A percentile compares a stretch with the other conserved stretches of the same genome.
phyloP scores from a whole-genome alignment of 2,888 invertebrate genomes.

The Himalopsyche japonica region DNA sequence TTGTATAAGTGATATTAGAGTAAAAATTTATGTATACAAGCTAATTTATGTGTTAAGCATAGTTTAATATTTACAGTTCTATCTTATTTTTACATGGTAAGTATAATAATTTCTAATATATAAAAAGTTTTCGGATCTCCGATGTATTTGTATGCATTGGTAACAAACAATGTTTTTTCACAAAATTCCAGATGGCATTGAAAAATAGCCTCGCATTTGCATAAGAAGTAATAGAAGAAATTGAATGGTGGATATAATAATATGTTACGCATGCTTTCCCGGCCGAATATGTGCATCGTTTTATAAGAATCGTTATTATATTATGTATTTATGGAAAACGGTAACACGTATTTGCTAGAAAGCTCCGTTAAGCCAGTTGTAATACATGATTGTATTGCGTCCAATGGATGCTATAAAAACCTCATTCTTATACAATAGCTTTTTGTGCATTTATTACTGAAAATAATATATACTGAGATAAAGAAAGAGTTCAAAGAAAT shows the following conservation, averaged over 20 bases:
- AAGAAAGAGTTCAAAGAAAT: too few relatives aligned
- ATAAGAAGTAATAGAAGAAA: conserved; percentile 7
- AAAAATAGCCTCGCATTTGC: conserved; percentile 19
- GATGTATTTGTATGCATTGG: background rate
- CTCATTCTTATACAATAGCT: too few relatives aligned
- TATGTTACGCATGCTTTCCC: background rate
- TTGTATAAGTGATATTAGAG: too few relatives aligned
- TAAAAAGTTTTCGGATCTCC: background rate
- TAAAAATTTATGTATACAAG: too few relatives aligned
- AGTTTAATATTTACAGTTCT: too few relatives aligned
- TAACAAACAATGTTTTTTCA: background rate
- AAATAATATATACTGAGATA: too few relatives aligned
- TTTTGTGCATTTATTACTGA: too few relatives aligned
- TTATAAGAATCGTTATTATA: background rate
- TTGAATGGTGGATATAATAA: background rate
- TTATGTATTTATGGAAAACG: background rate
- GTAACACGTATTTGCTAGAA: background rate
- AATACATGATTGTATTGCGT: too few relatives aligned
- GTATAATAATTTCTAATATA: too few relatives aligned
- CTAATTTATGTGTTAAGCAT: too few relatives aligned
- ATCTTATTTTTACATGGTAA: too few relatives aligned
- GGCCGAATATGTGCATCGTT: background rate
- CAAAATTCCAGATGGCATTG: conserved; percentile 15
- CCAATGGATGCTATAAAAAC: too few relatives aligned
- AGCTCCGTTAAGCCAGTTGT: background rate